Evolutionary conservation across 2,797 vertebrate genomes (phyloP), one percentile per base, ranked within the genome.

Genomic region (Girardinus metallicus): DNA sequence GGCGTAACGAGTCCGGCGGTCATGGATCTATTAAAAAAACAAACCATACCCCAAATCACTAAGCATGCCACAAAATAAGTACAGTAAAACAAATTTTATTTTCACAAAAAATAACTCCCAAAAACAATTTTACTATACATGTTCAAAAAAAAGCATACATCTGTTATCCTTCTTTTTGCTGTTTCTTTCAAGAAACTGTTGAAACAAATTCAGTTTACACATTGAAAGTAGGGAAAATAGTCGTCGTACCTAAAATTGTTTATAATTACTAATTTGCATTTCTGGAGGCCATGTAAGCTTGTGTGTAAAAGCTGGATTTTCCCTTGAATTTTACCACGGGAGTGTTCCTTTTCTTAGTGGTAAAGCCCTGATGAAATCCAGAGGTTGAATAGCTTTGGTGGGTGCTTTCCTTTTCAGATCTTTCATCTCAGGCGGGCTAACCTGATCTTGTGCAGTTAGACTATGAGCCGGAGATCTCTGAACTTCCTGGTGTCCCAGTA

Each of bases 401-500:
- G 89, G 70, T 62, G 87, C 83, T 91, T 88, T 92, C 91, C 86
- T 91, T 82, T 91, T 92, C 88, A 93, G 86, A 94, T 94, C 94
- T 94, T 89, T 95, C 94, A 95, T 95, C 93, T 89, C 43, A 26
- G 83, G 90, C 90, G 83, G 87, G 90, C 92, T 94, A 94, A 95
- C 94, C 92, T 94, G 95, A 96, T 95, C 95, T 93, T 11, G 46
- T 83, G 79, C 85, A 83, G 92, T 90, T 91, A 93, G 93, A 91
- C 91, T 80, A 86, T 75, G 90, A 93, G 93, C 93, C 92, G 90
- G 93, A 95, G 90, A 93, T 94, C 93, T 91, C 89, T 93, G 88
- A 91, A 94, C 93, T 95, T 95, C 95, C 95, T 95, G 92, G 93
- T 95, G 92, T 95, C 92, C 90, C 86, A 82, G 91, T 95, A 96